phyloP scores from a whole-genome alignment of 2,888 invertebrate genomes.

The Zelleria hepariella region DNA sequence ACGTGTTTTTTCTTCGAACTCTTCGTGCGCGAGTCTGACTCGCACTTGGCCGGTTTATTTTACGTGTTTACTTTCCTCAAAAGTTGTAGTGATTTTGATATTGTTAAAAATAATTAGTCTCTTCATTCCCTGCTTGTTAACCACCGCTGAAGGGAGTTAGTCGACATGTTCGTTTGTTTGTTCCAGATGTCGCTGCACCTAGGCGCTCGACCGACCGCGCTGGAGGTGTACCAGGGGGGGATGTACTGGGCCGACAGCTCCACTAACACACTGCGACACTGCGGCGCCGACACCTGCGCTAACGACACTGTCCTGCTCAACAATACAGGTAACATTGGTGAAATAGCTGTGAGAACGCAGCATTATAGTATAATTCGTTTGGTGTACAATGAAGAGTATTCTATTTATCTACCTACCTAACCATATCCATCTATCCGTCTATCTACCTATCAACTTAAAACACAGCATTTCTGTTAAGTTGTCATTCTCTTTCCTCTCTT shows the following conservation, averaged over 20 bases:
- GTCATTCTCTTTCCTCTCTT: too few species aligned
- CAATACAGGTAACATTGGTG: constrained; percentile 76
- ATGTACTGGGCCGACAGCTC: constrained; percentile 80
- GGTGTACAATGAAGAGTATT: too few species aligned
- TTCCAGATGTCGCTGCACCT: constrained; percentile 34
- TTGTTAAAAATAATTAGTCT: too few species aligned
- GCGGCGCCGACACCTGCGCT: constrained; percentile 71
- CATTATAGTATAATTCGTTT: neutral
- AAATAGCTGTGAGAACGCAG: too few species aligned
- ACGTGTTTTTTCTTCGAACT: too few species aligned
- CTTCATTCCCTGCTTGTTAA: neutral
- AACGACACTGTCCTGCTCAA: constrained; percentile 65
- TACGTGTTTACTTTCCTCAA: too few species aligned
- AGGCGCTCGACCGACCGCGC: constrained; percentile 71
- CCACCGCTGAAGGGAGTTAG: neutral
- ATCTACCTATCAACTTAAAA: too few species aligned
- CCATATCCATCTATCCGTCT: too few species aligned
- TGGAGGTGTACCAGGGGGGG: constrained; percentile 75
- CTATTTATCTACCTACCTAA: too few species aligned
- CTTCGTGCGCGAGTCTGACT: too few species aligned
- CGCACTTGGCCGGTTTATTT: too few species aligned
- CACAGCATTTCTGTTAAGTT: too few species aligned
- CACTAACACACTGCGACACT: constrained; percentile 73
- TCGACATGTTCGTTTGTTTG: neutral
- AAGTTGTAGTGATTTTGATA: neutral